Base-by-base conservation (phyloP, 2,113 vertebrate species). In the Anoplopoma fimbria region DNA sequence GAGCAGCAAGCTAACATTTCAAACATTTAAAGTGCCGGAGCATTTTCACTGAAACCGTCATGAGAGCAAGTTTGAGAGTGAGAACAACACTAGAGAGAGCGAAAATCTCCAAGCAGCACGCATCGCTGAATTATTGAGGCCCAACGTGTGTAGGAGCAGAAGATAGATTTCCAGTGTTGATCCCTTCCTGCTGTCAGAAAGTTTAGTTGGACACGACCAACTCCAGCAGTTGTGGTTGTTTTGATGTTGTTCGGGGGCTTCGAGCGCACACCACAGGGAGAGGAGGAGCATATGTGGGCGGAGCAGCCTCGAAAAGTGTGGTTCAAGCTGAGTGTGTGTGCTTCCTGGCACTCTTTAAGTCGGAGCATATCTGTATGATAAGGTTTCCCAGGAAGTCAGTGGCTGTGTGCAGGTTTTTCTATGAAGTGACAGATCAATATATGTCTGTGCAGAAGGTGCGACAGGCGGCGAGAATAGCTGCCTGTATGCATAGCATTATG, bases 111-210 rank as follows among this genome's bases (percentile, higher is more conserved):
- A 9, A 85, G 84, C 83, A 49, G 74, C 79, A 85, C 23, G 71
- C 79, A 79, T 82, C 42, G 14, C 78, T 94, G 84, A 93, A 92
- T 94, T 92, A 93, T 92, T 93, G 85, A 94, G 91, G 69, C 77
- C 79, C 67, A 82, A 90, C 53, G 72, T 89, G 86, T 91, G 88
- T 88, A 65, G 77, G 69, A 85, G 87, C 82, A 87, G 69, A 75
- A 91, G 82, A 90, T 84, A 85, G 84, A 88, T 93, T 90, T 88
- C 85, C 78, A 81, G 53, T 49, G 86, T 80, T 81, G 93, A 92
- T 91, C 85, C 82, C 78, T 85, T 81, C 87, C 84, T 60, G 86
- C 88, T 89, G 90, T 91, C 88, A 91, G 72, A 88, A 89, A 91
- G 88, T 91, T 91, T 77, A 85, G 87, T 88, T 80, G 89, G 85